Conservation (phyloP, 2,113 vertebrate genomes). For the Narcine bancroftii region DNA sequence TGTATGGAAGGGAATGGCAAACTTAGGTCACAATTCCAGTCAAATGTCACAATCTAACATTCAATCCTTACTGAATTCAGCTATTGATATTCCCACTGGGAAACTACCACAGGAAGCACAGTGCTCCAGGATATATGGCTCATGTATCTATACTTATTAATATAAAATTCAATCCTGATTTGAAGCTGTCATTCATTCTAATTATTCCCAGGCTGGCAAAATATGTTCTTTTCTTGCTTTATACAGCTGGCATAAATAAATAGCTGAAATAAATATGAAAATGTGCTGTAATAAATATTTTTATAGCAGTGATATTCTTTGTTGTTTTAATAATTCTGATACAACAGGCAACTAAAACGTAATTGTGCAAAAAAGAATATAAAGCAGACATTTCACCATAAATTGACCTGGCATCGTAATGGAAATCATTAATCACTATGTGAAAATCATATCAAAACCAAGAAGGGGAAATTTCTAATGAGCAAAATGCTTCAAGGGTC, state of each 20-base stretch:
- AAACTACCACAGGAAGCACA: not conserved
- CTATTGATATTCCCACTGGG: not conserved
- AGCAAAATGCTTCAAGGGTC: not conserved
- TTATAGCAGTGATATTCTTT: not conserved
- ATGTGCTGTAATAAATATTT: slow-evolving; percentile 12
- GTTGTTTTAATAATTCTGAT: not conserved
- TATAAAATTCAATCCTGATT: not conserved
- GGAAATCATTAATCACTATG: not conserved
- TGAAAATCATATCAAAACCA: not conserved
- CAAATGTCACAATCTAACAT: not conserved
- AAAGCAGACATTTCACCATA: not conserved
- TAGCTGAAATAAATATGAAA: slow-evolving; percentile 17
- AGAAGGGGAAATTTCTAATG: not conserved
- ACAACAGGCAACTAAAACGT: not conserved
- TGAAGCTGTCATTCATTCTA: not conserved
- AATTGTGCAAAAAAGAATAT: not conserved
- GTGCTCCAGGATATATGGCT: not conserved
- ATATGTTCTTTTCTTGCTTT: not conserved
- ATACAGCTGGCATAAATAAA: not conserved
- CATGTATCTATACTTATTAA: not conserved
- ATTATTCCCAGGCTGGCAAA: not conserved
- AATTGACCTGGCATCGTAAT: not conserved
- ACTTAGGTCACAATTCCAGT: not conserved
- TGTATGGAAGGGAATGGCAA: not conserved
- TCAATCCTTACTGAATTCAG: not conserved